These are phyloP conservation scores for Coelogynopora nodosa DNA, from an alignment of 2,888 invertebrate species.

Conservation along the genomic window DNA sequence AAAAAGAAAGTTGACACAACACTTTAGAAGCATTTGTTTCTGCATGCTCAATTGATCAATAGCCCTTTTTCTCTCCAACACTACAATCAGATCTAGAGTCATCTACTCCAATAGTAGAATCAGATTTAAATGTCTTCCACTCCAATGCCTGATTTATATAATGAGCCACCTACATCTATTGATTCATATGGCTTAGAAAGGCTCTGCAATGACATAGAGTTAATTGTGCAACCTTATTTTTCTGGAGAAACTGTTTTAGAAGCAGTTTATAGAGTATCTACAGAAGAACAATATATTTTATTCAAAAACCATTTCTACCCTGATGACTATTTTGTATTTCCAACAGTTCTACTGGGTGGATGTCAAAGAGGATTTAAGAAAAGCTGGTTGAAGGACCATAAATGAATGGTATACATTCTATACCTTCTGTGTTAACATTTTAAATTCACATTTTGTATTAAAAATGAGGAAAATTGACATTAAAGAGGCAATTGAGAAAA, in stretches of 20 bases:
- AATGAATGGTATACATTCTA: not conserved
- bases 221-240: not conserved
- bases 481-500: no score
- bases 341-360: not conserved
- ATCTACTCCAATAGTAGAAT: no score
- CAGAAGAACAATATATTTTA: not conserved
- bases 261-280: not conserved
- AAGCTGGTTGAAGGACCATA: not conserved
- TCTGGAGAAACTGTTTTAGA: not conserved
- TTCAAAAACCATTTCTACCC: not conserved
- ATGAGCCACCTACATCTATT: not conserved
- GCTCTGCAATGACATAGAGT: not conserved
- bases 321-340: not conserved
- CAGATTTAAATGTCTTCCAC: not conserved
- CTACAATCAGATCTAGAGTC: no score
- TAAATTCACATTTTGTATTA: no score
- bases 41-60: not conserved
- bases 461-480: no score
- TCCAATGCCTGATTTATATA: not conserved
- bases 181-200: not conserved
- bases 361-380: not conserved
- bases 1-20: not conserved
- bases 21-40: not conserved
- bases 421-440: no score
- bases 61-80: not conserved